A percentile compares a stretch with the other conserved stretches of the same genome.
These are phyloP conservation scores for Invenusta paracnida DNA, from an alignment of 2,888 invertebrate species.

Conservation along the genomic window DNA sequence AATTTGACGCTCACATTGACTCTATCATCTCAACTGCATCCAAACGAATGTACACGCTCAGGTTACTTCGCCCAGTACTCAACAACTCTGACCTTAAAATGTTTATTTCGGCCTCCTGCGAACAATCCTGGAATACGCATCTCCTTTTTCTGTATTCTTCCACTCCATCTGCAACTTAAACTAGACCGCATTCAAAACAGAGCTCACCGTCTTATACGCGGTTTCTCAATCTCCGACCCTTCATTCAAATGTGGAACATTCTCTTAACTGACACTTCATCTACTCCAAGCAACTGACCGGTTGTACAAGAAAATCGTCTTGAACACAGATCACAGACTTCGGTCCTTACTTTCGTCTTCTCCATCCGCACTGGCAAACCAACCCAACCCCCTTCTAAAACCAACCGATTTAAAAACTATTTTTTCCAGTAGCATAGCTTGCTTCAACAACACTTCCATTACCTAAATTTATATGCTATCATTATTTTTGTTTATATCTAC, in stretches of 20 bases:
- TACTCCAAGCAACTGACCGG: too few species aligned
- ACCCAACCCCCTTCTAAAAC: too few species aligned
- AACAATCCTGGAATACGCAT: neutral
- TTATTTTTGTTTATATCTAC: too few species aligned
- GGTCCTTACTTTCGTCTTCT: too few species aligned
- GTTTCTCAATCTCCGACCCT: neutral
- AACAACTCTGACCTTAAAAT: neutral
- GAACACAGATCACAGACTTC: too few species aligned
- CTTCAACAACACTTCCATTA: too few species aligned
- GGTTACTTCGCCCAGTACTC: neutral
- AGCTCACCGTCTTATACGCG: neutral
- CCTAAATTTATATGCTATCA: too few species aligned
- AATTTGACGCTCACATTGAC: neutral
- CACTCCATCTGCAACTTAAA: neutral
- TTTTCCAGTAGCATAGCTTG: too few species aligned
- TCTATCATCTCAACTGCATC: neutral
- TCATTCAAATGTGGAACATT: neutral
- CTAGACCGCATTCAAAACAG: neutral
- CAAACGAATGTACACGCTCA: neutral
- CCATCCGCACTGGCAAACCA: too few species aligned
- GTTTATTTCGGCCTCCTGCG: neutral
- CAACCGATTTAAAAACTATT: too few species aligned
- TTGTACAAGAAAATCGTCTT: too few species aligned
- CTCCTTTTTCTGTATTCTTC: neutral
- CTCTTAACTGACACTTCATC: neutral